phyloP scores from a whole-genome alignment of 2,113 vertebrate genomes.

The Nicator chloris region DNA sequence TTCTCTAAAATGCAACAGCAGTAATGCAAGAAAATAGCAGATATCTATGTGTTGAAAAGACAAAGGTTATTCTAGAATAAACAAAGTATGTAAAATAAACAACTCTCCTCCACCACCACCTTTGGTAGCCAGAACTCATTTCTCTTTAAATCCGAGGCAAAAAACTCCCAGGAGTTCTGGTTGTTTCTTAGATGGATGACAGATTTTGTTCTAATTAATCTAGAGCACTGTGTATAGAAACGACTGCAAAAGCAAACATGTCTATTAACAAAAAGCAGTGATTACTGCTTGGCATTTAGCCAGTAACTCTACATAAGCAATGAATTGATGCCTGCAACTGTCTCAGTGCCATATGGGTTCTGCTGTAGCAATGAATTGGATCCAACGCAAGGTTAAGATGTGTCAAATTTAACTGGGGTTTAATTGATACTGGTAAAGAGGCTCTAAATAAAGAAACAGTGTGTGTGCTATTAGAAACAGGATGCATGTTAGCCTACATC shows the following conservation, averaged over 20 bases:
- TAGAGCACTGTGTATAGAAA: slow-evolving; percentile 79
- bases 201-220: slow-evolving; percentile 84
- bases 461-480: slow-evolving; percentile 70
- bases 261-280: slow-evolving; percentile 86
- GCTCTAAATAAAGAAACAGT: slow-evolving; percentile 83
- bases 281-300: slow-evolving; percentile 79
- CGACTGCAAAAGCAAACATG: slow-evolving; percentile 87
- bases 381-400: slow-evolving; percentile 87
- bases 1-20: not conserved
- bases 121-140: slow-evolving; percentile 22
- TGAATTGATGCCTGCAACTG: slow-evolving; percentile 83
- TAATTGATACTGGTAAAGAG: slow-evolving; percentile 88
- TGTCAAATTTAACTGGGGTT: slow-evolving; percentile 90
- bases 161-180: slow-evolving; percentile 54
- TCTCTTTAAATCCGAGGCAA: slow-evolving; percentile 52
- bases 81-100: not conserved
- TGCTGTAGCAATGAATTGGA: slow-evolving; percentile 82
- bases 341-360: slow-evolving; percentile 87
- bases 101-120: not conserved
- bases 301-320: slow-evolving; percentile 80
- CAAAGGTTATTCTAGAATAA: slow-evolving; percentile 36
- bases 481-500: slow-evolving; percentile 64
- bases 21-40: not conserved
- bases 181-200: slow-evolving; percentile 76
- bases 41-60: not conserved